A percentile compares a stretch with the other conserved stretches of the same genome.
Conservation (phyloP, 1,140 invertebrate genomes). For the Teleopsis dalmanni region DNA sequence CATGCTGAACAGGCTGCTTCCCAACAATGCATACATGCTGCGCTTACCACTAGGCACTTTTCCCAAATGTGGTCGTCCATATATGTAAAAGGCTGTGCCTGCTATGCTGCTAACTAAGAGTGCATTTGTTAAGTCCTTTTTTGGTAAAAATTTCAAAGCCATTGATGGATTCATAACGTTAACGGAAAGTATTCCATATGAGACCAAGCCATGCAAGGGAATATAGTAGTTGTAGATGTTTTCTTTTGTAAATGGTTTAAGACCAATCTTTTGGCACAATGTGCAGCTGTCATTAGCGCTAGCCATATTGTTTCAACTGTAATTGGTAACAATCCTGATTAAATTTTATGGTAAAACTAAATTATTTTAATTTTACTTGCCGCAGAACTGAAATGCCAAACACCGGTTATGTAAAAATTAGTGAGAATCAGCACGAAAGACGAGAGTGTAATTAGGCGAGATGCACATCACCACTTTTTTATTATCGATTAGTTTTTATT, state of each 20-base stretch:
- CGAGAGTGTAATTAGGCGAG: no score
- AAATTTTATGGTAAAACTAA: no score
- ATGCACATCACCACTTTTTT: no score
- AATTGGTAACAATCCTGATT: no score
- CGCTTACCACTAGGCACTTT: slow-evolving; percentile 42
- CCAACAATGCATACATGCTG: slow-evolving; percentile 55
- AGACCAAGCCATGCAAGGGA: slow-evolving; percentile 53
- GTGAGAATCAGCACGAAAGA: no score
- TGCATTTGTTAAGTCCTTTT: slow-evolving; percentile 46
- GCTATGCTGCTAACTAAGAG: slow-evolving; percentile 52
- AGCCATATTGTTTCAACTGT: no score
- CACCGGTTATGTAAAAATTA: no score
- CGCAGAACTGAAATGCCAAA: no score
- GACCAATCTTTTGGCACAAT: slow-evolving; percentile 47
- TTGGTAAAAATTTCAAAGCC: slow-evolving; percentile 46
- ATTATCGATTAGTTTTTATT: no score
- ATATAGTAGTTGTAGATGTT: slow-evolving; percentile 56
- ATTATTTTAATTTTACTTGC: no score
- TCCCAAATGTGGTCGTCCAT: slow-evolving; percentile 50
- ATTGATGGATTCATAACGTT: slow-evolving; percentile 62
- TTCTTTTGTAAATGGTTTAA: slow-evolving; percentile 52
- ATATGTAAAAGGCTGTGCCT: slow-evolving; percentile 57
- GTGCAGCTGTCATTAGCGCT: slow-evolving; percentile 24
- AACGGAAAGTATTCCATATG: slow-evolving; percentile 54
- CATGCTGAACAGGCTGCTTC: slow-evolving; percentile 59